Conservation (phyloP, 1,140 invertebrate species). For the Papilio polytes region DNA sequence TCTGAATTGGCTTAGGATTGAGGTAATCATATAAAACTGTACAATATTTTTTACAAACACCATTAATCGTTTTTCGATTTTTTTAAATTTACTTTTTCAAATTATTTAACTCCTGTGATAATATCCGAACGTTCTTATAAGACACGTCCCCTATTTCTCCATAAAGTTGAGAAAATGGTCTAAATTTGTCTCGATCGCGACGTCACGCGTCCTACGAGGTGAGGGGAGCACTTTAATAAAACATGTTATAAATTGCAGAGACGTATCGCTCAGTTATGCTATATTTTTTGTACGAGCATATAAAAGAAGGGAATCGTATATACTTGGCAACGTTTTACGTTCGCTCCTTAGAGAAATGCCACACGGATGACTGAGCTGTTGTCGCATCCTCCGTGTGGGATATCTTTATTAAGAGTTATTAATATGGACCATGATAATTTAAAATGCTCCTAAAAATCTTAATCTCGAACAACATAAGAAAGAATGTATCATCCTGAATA, state of each 20-base stretch:
- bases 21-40: no score
- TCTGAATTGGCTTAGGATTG: no score
- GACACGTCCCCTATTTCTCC: not conserved
- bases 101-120: not conserved
- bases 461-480: not conserved
- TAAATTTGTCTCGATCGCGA: slow-evolving; percentile 24
- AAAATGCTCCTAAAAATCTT: not conserved
- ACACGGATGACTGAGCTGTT: not conserved
- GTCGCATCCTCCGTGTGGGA: not conserved
- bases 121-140: not conserved
- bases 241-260: slow-evolving; percentile 29
- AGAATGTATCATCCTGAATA: no score
- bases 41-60: no score
- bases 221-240: slow-evolving; percentile 22
- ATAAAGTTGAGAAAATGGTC: slow-evolving; percentile 11
- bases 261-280: slow-evolving; percentile 18
- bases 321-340: not conserved
- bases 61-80: no score
- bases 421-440: not conserved
- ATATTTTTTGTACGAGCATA: not conserved
- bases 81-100: not conserved
- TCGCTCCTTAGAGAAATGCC: not conserved
- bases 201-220: not conserved
- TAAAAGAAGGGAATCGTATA: not conserved
- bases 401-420: not conserved